Evolutionary conservation across 2,797 vertebrate genomes (phyloP).

Genomic region (Pantherophis alleghaniensis): DNA sequence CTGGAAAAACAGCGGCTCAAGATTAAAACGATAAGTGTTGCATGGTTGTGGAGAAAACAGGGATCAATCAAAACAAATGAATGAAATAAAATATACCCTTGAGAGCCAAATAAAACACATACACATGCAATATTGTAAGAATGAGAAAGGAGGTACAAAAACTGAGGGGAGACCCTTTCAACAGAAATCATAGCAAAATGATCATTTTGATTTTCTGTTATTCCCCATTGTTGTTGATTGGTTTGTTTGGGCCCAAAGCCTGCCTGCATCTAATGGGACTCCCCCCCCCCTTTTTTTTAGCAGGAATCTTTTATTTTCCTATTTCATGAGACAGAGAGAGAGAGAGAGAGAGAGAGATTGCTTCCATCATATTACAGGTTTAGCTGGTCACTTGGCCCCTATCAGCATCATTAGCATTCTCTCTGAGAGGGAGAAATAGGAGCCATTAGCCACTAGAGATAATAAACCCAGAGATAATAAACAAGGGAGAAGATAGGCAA

Average conservation of each 20-base stretch:
- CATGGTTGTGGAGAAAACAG: not conserved
- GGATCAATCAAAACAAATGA: not conserved
- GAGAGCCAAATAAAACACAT: not conserved
- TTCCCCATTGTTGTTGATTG: not conserved
- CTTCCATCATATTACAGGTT: not conserved
- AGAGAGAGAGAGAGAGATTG: not conserved
- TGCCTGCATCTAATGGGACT: not conserved
- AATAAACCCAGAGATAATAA: not conserved
- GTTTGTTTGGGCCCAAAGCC: not conserved
- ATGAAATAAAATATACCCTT: not conserved
- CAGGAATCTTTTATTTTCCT: not conserved
- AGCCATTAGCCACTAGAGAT: not conserved
- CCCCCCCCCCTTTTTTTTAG: not conserved
- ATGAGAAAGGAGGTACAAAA: not conserved
- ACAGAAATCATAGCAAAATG: not conserved
- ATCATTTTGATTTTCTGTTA: not conserved
- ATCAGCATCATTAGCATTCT: no score
- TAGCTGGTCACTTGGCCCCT: not conserved
- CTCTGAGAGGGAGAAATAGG: not conserved
- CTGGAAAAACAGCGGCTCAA: not conserved
- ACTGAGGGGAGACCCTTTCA: not conserved
- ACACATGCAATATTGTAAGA: not conserved
- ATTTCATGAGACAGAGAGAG: no score
- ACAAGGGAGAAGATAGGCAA: not conserved
- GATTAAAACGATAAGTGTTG: not conserved